Evolutionary conservation across 2,113 vertebrate genomes (phyloP), one percentile per base, ranked within the genome.

Genomic region (Phaethon lepturus): DNA sequence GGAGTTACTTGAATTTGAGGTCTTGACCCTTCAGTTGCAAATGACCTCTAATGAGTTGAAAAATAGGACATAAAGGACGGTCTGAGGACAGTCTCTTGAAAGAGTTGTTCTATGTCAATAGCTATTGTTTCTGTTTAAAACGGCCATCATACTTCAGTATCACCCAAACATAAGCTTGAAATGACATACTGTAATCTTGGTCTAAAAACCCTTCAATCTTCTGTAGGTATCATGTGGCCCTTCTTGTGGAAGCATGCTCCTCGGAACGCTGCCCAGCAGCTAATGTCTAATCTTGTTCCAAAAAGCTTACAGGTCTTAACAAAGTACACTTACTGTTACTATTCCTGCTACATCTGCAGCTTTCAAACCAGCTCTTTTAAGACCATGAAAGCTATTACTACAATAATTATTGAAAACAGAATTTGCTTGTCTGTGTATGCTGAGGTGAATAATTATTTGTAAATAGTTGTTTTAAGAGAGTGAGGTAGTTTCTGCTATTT

Each of bases 401-500:
- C 17, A 74, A 17, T 94, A 92, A 90, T 88, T 71, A 91, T 50
- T 93, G 82, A 93, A 96, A 95, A 79, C 29, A 66, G 75, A 80
- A 86, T 95, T 96, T 97, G 19, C 77, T 66, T 91, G 45, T 86
- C 40, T 78, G 13, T 78, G 13, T 91, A 38, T 68, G 71, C 78
- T 77, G 77, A 84, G 35, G 40, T 93, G 68, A 76, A 49, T 93
- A 87, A 95, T 90, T 96, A 68, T 60, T 85, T 96, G 28, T 47
- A 95, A 95, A 95, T 93, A 62, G 24, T 91, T 89, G 25, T 88
- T 98, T 87, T 88, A 53, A 90, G 55, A 74, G 44, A 69, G 76
- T 81, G 25, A 56, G 74, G 53, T 93, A 56, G 73, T 66, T 97
- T 86, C 58, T 17, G 33, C 20, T 44, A 5, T 82, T 82, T 77